Conservation (phyloP, 2,888 invertebrate species). For the Xanthostigma xanthostigma region DNA sequence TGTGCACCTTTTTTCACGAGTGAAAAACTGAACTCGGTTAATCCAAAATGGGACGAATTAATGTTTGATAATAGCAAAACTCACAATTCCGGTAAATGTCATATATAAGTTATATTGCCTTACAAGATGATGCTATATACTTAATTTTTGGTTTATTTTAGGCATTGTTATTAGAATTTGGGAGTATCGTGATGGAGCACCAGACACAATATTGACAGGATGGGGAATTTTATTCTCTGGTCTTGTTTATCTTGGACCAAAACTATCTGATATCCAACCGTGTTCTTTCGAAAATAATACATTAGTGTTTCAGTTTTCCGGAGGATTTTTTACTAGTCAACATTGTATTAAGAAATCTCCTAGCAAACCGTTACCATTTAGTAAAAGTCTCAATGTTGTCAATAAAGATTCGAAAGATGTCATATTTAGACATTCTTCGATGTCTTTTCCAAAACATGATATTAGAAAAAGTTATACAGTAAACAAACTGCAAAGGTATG, state of each 20-base stretch:
- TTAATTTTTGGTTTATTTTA: constrained; percentile 12
- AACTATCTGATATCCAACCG: constrained; percentile 47
- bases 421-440: constrained; percentile 26
- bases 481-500: constrained; percentile 44
- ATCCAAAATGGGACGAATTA: constrained; percentile 72
- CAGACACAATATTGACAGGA: constrained; percentile 51
- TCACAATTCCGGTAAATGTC: constrained; percentile 1
- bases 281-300: constrained; percentile 53
- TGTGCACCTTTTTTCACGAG: constrained; percentile 75
- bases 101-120: neutral
- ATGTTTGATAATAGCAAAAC: constrained; percentile 37
- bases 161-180: constrained; percentile 34
- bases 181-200: constrained; percentile 23
- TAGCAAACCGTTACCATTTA: constrained; percentile 20
- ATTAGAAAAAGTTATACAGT: constrained; percentile 59
- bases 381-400: constrained; percentile 22
- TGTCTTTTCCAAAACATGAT: constrained; percentile 42
- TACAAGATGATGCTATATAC: constrained; percentile 1
- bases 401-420: constrained; percentile 18
- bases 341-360: constrained; percentile 27
- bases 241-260: constrained; percentile 57
- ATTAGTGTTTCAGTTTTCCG: constrained; percentile 74
- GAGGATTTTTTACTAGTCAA: constrained; percentile 63
- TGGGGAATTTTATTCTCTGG: constrained; percentile 82
- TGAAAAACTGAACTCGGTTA: constrained; percentile 51